Evolutionary conservation across 2,888 invertebrate genomes (phyloP).

Genomic region (Sisyra terminalis): DNA sequence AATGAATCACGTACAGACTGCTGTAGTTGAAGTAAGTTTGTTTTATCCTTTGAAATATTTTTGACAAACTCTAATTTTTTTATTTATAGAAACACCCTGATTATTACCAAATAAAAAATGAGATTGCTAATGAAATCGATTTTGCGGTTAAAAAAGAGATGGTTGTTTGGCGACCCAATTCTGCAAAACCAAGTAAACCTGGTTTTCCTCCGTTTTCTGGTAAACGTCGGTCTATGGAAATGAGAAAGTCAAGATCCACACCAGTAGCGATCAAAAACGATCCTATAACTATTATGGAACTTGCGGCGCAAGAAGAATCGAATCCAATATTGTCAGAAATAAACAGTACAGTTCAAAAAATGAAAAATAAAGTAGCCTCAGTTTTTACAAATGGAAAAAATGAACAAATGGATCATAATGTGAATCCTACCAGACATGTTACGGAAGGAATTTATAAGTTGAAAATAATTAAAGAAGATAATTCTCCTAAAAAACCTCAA

Average conservation of each 20-base stretch:
- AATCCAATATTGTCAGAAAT: too few relatives aligned
- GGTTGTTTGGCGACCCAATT: neutral
- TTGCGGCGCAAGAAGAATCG: too few relatives aligned
- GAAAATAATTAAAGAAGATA: neutral
- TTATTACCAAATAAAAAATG: neutral
- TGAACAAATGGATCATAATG: neutral
- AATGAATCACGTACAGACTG: slow-evolving; percentile 36
- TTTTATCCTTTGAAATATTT: too few relatives aligned
- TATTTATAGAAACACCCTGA: neutral
- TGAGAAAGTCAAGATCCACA: too few relatives aligned
- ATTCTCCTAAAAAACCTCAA: neutral
- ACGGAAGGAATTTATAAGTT: slow-evolving; percentile 1
- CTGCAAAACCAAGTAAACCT: too few relatives aligned
- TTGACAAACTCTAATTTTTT: neutral
- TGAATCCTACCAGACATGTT: too few relatives aligned
- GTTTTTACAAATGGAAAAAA: neutral
- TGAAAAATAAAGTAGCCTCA: neutral
- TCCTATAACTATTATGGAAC: too few relatives aligned
- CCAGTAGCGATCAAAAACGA: too few relatives aligned
- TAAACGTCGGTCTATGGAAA: too few relatives aligned
- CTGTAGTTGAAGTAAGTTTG: slow-evolving; percentile 35
- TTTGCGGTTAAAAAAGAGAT: neutral
- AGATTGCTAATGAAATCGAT: neutral
- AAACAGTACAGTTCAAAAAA: neutral
- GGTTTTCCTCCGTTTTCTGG: too few relatives aligned